Evolutionary conservation across 1,140 invertebrate species (phyloP).

Genomic region (Caenorhabditis latens): DNA sequence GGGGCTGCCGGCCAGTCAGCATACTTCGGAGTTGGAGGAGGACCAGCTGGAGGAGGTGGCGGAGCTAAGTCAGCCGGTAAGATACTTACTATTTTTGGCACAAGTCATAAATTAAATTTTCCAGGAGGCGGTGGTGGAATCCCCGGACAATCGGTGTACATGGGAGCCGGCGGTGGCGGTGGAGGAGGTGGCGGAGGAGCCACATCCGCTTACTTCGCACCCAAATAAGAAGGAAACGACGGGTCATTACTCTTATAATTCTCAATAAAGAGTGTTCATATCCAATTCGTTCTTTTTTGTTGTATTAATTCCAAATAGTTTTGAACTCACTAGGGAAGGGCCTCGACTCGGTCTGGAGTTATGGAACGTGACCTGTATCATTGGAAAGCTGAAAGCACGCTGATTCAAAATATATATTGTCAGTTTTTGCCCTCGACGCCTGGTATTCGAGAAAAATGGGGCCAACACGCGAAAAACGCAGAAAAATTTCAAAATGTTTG

Average conservation of each 20-base stretch:
- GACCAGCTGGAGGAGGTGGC: slow-evolving; percentile 22
- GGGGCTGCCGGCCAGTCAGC: slow-evolving; percentile 16
- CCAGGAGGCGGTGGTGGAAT: slow-evolving; percentile 17
- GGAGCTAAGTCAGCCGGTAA: background rate
- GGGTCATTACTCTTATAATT: slow-evolving; percentile 10
- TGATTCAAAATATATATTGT: too few species aligned
- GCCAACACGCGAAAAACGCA: too few species aligned
- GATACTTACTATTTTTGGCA: background rate
- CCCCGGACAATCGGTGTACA: slow-evolving; percentile 7
- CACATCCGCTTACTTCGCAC: slow-evolving; percentile 30
- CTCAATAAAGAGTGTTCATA: slow-evolving; percentile 19
- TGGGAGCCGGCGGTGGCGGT: slow-evolving; percentile 9
- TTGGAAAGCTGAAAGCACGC: too few species aligned
- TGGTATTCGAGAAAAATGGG: too few species aligned
- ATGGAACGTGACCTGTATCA: too few species aligned
- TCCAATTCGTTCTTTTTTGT: background rate
- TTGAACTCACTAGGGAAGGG: too few species aligned
- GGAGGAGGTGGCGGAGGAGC: slow-evolving; percentile 14
- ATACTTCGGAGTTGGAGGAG: slow-evolving; percentile 38
- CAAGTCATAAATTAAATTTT: background rate
- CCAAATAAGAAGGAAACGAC: background rate
- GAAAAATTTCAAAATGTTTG: too few species aligned
- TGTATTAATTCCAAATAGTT: background rate
- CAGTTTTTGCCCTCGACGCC: too few species aligned
- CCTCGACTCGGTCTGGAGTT: too few species aligned